Conservation (phyloP, 2,888 invertebrate species). For the Lathronympha strigana region DNA sequence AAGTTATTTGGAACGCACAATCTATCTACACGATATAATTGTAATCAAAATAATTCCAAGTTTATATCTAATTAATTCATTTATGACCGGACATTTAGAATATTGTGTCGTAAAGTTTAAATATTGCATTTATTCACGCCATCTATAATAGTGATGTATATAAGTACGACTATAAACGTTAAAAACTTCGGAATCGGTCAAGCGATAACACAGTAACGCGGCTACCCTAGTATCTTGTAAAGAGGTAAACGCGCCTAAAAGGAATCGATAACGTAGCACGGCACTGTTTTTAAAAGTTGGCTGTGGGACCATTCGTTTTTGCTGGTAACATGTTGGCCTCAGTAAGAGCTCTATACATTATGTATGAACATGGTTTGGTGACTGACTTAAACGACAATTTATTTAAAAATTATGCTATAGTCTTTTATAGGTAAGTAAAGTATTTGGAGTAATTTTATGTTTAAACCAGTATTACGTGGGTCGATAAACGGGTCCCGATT, state of each 20-base stretch:
- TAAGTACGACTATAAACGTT: constrained; percentile 40
- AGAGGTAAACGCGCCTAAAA: constrained; percentile 57
- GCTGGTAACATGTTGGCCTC: no score
- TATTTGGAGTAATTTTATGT: no score
- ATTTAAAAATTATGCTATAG: no score
- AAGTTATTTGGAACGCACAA: constrained; percentile 79
- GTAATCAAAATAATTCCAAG: constrained; percentile 57
- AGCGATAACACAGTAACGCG: constrained; percentile 49
- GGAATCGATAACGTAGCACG: constrained; percentile 49
- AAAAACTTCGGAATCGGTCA: constrained; percentile 39
- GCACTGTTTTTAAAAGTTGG: constrained; percentile 23
- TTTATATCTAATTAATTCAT: constrained; percentile 45
- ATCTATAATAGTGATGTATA: constrained; percentile 46
- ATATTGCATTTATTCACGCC: constrained; percentile 52
- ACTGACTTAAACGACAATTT: no score
- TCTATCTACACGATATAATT: constrained; percentile 70
- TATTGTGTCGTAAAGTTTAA: constrained; percentile 54
- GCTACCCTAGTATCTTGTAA: constrained; percentile 48
- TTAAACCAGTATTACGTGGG: no score
- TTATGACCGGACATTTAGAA: constrained; percentile 56
- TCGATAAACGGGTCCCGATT: no score
- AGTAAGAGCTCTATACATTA: no score
- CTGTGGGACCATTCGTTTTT: constrained; percentile 10
- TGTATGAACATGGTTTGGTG: no score
- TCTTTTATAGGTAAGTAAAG: no score